Evolutionary conservation across 2,888 invertebrate genomes (phyloP), one percentile per base, ranked within the genome.

Genomic region (Drosophila lutescens): DNA sequence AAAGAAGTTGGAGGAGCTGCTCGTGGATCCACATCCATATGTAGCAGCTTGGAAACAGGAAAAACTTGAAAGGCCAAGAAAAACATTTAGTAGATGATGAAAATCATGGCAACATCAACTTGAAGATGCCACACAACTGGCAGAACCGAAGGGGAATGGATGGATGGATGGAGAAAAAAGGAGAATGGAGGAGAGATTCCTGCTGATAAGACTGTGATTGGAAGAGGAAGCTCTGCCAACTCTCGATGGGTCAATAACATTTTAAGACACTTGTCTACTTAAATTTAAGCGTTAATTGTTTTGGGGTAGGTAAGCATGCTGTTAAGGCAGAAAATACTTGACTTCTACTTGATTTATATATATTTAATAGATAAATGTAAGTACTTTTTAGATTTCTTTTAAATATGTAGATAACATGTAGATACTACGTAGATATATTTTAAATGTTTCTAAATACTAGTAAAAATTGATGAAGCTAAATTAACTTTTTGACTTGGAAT

Each of bases 31-130:
- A 66, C 53, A 53, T 44, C 61, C 40, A 60, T 60, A 69, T 44
- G 66, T 54, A 63, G 54, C 55, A 59, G 57, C 47, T 66, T 66
- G 63, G 71, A 59, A 79, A 74, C 75, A 70, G 61, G 81, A 57
- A 82, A 75, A 85, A 83, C 85, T 83, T 83, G 85, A 83, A 80
- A 83, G 61, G 57, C 79, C 67, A 70, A 81, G 85, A 77, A 86
- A 82, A 85, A 81, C 85, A 82, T 85, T 85, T 80, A 86, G 78
- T 78, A 77, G 80, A 81, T 85, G 86, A 85, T 86, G 82, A 86
- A 86, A 85, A 85, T 85, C 85, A 85, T 86, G 78, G 86, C 78
- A 84, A 78, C 76, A 79, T 79, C 79, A 84, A 84, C 84, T 76
- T 66, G 60, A 62, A 61, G 57, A 63, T 59, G 61, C 68, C 60